Evolutionary conservation across 2,113 vertebrate species (phyloP).

Genomic region (Sakesphorus luctuosus): DNA sequence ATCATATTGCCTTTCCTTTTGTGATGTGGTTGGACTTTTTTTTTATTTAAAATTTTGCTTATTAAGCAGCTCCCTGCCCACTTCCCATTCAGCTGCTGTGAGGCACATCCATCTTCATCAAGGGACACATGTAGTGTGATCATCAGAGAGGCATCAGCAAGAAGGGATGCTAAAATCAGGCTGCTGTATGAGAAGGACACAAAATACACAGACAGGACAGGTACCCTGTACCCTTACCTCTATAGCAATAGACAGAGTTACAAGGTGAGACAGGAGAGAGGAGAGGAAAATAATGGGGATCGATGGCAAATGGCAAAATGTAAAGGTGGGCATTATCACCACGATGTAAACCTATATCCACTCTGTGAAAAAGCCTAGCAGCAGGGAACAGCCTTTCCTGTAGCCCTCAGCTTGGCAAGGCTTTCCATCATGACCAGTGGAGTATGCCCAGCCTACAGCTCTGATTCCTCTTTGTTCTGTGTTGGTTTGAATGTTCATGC

Average conservation of each 20-base stretch:
- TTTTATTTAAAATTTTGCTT: neutral
- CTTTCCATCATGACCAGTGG: neutral
- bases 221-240: neutral
- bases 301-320: neutral
- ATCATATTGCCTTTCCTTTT: neutral
- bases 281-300: accelerated
- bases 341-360: neutral
- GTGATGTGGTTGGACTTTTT: neutral
- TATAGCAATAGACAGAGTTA: neutral
- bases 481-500: neutral
- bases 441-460: neutral
- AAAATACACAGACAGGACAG: neutral
- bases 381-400: neutral
- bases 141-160: neutral
- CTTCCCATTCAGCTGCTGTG: neutral
- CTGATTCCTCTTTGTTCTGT: neutral
- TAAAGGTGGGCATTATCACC: neutral
- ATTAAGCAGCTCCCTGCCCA: neutral
- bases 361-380: neutral
- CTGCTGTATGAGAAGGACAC: neutral
- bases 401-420: neutral
- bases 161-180: neutral
- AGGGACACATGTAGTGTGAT: accelerated
- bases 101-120: neutral
- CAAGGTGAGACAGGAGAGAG: neutral